Base-by-base conservation (phyloP, 2,888 invertebrate genomes). In the Thysanoteuthis rhombus region DNA sequence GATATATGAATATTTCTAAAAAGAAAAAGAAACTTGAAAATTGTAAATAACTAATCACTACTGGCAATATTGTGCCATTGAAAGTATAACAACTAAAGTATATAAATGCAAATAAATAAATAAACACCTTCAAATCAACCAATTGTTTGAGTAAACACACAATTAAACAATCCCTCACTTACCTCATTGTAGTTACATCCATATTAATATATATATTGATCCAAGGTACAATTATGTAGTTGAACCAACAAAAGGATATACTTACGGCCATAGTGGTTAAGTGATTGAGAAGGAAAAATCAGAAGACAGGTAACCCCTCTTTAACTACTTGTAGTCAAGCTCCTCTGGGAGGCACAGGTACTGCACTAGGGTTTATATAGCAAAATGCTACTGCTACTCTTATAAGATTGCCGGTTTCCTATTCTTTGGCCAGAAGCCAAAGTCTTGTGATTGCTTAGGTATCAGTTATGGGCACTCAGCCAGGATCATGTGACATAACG, bases 281-380 rank as follows among this genome's bases (percentile, higher is more conserved):
- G 92, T 45, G 45, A 45, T 90, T 92, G 92, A 92, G 92, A 92
- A 92, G 92, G 45, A 92, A 92, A 92, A 92, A 92, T 92, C 92
- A 92, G 92, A 92, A 92, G 92, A 92, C 92, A 92, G 92, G 92
- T 92, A 92, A 92, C 92, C 92, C 92, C 92, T 92, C 92, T 92
- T 75, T 92, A 92, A 92, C 92, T 92, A 92, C 92, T 92, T 92
- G 40, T 45, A 45, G 92, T 92, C 45, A 92, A 40, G 45, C 92
- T 92, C 92, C 92, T 45, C 92, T 92, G 92, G 45, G 92, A 39
- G n/a, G 40, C n/a, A 40, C 19, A 45, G n/a, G 22, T 22, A 40
- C 32, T 38, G 40, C n/a, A 92, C 92, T n/a, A 40, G 92, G 42
- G 39, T 40, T 92, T 92, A 92, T 45, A 92, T 92, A 92, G 92